Evolutionary conservation across 2,888 invertebrate species (phyloP).

Genomic region (Liposcelis brunnea): DNA sequence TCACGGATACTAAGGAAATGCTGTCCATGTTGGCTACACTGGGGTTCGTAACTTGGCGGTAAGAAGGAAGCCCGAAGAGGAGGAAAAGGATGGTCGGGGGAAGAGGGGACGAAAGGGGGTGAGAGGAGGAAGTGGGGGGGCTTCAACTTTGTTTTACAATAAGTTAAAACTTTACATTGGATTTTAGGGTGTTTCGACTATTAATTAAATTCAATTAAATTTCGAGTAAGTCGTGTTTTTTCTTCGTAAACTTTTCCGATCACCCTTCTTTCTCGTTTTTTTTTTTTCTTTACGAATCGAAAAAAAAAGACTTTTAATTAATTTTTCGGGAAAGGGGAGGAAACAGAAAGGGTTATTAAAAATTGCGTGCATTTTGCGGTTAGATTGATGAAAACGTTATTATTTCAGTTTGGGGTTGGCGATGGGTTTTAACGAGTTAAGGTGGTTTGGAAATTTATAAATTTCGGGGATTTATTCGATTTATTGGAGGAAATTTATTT

Average conservation of each 20-base stretch:
- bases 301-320: too few species aligned
- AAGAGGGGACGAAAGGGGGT: not conserved
- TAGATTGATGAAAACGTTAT: not conserved
- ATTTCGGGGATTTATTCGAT: too few species aligned
- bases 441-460: too few species aligned
- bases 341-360: too few species aligned
- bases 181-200: conserved; percentile 1
- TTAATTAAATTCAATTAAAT: conserved; percentile 5
- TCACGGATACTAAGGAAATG: not conserved
- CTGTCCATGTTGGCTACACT: not conserved
- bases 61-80: conserved; percentile 12
- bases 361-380: too few species aligned
- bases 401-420: not conserved
- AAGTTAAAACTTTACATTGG: conserved; percentile 1
- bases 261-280: not conserved
- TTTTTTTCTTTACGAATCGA: not conserved
- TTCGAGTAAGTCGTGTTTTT: not conserved
- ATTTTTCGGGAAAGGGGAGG: too few species aligned
- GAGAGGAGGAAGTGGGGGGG: conserved; percentile 2
- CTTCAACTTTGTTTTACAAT: not conserved
- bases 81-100: conserved; percentile 9
- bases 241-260: conserved; percentile 1
- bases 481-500: too few species aligned
- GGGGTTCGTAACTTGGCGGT: not conserved
- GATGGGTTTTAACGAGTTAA: too few species aligned